These are phyloP conservation scores for Bambusicola thoracicus DNA, from an alignment of 2,113 vertebrate species.

Conservation along the genomic window DNA sequence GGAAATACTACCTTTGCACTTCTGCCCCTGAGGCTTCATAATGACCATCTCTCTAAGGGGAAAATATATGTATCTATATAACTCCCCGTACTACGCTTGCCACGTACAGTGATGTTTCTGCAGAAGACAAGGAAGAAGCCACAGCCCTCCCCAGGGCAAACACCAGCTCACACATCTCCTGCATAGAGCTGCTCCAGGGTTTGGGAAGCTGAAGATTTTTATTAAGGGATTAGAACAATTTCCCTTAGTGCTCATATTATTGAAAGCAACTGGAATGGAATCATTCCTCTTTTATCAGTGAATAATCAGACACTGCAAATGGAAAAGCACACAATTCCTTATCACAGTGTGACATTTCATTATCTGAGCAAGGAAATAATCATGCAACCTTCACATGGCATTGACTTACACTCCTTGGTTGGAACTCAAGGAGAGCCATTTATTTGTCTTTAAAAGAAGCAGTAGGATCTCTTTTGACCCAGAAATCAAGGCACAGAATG, in stretches of 20 bases:
- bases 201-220: not conserved
- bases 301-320: conserved; percentile 7
- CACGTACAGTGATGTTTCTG: not conserved
- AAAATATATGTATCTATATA: not conserved
- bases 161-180: not conserved
- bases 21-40: not conserved
- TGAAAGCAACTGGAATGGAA: not conserved
- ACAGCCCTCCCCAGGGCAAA: not conserved
- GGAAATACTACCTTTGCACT: not conserved
- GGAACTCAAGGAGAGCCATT: not conserved
- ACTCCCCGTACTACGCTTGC: not conserved
- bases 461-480: not conserved
- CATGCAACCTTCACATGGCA: conserved; percentile 35
- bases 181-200: not conserved
- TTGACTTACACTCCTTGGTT: not conserved
- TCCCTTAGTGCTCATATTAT: not conserved
- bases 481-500: not conserved
- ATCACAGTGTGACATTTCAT: not conserved
- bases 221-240: not conserved
- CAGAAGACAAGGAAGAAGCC: not conserved
- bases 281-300: not conserved
- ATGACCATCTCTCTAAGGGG: not conserved
- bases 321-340: conserved; percentile 33
- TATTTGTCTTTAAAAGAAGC: not conserved
- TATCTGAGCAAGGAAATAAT: not conserved